These are phyloP conservation scores for Drosophila equinoxialis DNA, from an alignment of 1,140 invertebrate species.

Conservation along the genomic window DNA sequence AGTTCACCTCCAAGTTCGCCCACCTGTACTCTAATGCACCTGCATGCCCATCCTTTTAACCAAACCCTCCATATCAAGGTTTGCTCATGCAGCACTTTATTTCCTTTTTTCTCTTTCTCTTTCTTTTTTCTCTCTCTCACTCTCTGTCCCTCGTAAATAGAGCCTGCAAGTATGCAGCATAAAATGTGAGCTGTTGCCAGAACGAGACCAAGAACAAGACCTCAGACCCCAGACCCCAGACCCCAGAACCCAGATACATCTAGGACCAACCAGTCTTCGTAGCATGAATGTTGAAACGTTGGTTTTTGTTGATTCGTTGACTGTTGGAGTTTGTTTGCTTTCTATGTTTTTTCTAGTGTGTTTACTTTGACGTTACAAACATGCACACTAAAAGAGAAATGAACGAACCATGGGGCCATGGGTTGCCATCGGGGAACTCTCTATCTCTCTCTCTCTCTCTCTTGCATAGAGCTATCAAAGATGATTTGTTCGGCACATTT, in stretches of 20 bases:
- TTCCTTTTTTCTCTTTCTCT: constrained; percentile 24
- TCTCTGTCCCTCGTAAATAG: constrained; percentile 47
- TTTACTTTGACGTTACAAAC: constrained; percentile 41
- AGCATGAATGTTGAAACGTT: not conserved
- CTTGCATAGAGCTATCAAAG: constrained; percentile 25
- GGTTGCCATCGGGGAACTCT: too few species aligned
- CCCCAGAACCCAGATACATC: too few species aligned
- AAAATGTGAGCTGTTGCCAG: constrained; percentile 22
- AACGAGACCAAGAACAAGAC: not conserved
- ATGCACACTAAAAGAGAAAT: constrained; percentile 13
- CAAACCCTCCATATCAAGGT: constrained; percentile 6
- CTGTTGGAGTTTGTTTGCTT: constrained; percentile 39
- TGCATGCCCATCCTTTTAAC: constrained; percentile 29
- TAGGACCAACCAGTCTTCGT: too few species aligned
- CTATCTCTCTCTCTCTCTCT: too few species aligned
- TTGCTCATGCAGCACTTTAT: constrained; percentile 35
- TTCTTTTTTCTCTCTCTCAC: too few species aligned
- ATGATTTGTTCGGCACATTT: constrained; percentile 17
- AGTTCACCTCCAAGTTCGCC: constrained; percentile 12
- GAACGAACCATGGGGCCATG: not conserved
- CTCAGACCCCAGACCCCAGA: not conserved
- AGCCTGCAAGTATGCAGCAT: constrained; percentile 48
- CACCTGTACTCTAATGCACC: not conserved
- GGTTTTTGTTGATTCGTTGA: constrained; percentile 1
- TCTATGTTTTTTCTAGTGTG: constrained; percentile 58